Evolutionary conservation across 1,140 invertebrate species (phyloP), one percentile per base, ranked within the genome.

Genomic region (Liolophura sinensis): DNA sequence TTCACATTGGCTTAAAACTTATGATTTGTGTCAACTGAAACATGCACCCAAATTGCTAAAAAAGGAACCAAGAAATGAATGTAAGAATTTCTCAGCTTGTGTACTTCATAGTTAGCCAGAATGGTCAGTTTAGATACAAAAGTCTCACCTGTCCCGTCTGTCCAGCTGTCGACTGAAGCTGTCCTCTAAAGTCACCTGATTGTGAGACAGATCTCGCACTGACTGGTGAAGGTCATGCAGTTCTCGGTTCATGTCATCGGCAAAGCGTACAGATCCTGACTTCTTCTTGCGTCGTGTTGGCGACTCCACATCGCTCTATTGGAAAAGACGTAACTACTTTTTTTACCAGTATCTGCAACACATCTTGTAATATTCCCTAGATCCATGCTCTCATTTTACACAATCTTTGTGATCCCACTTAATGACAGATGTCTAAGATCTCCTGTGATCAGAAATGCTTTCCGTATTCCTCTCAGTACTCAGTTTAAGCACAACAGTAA

Each of bases 211-310:
- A 59, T 82, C 82, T 46, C 82, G 68, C 20, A 84, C 65, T 22
- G 77, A 73, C 62, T 79, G 76, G 59, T 84, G 80, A 46, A 84
- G 63, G 4, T 68, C 66, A 55, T 84, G 82, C 12, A 83, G 65
- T 62, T 81, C 76, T 69, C 64, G 69, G 62, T 79, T 80, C 78
- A 82, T 78, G 64, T 84, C 82, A 71, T 84, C 82, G 24, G 76
- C 77, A 75, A 84, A 84, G 57, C 80, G 65, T 0, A 84, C 81
- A 15, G 76, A 72, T 24, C 58, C 20, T 15, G 80, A 76, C 60
- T 73, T 72, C 7, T 72, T 62, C 56, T 68, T 71, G n/a, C 71
- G 65, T 25, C 72, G 60, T 9, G 67, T 52, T 16, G 67, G 55
- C 18, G 79, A 74, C 14, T 78, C 73, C 16, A 67, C 70, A 65